Evolutionary conservation across 2,113 vertebrate genomes (phyloP).

Genomic region (Pithys albifrons): DNA sequence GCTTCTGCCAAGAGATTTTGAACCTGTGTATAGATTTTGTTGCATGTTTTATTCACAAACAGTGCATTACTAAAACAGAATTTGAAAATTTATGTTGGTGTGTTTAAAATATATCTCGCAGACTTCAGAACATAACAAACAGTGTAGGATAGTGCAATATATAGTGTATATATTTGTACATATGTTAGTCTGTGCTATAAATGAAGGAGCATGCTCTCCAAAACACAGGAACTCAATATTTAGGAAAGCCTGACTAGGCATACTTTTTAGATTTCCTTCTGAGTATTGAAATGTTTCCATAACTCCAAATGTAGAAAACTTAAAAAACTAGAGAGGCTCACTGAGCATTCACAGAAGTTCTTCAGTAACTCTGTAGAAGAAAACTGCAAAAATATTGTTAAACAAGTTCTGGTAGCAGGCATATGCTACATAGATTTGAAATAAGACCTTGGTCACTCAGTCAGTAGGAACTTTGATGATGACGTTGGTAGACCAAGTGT

Average conservation of each 20-base stretch:
- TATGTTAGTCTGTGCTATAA: neutral
- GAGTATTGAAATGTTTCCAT: neutral
- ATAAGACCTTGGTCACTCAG: neutral
- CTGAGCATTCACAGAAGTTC: neutral
- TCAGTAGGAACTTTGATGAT: neutral
- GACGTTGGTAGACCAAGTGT: neutral
- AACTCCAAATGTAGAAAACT: neutral
- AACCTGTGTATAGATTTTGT: neutral
- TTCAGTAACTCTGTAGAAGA: neutral
- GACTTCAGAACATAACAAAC: neutral
- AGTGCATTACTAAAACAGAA: neutral
- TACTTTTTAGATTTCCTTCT: neutral
- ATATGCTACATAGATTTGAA: neutral
- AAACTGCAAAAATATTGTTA: neutral
- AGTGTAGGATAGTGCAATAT: neutral
- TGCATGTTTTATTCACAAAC: neutral
- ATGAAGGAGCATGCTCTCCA: neutral
- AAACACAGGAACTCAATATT: neutral
- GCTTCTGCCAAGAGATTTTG: neutral
- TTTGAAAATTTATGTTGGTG: neutral
- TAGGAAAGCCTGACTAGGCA: neutral
- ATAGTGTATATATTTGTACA: neutral
- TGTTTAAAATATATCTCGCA: neutral
- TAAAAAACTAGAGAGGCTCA: neutral
- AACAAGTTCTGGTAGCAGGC: neutral